Base-by-base conservation (phyloP, 2,888 invertebrate genomes). In the Drosophila sordidula region DNA sequence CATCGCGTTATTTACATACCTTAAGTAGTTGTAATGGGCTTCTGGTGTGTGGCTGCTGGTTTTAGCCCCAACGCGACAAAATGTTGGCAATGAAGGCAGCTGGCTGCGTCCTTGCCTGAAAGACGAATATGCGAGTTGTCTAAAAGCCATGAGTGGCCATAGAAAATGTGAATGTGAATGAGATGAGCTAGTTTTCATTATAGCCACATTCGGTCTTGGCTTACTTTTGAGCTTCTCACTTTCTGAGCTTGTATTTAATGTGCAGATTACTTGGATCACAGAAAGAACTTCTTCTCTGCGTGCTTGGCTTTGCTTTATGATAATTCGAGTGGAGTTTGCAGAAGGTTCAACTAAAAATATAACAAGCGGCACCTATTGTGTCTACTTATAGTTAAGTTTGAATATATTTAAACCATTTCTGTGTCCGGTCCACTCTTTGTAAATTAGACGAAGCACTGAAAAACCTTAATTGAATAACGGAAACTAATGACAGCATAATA, bases 1-100 rank as follows among this genome's bases (percentile, higher is more conserved):
- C 79, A 69, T 49, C 68, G 76, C 70, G 71, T 81, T 89, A 86
- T 86, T 86, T 89, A 87, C 85, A 88, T 88, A 81, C 84, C 87
- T 75, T 85, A 89, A 88, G 85, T 85, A 85, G 85, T 85, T 86
- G 89, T 87, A 86, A 86, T 86, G 85, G 85, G 73, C 78, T 83
- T 65, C 65, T 57, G 57, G 34, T 54, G 61, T 42, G 45, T 38
- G 47, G 52, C 36, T 57, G 61, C 39, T 57, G 29, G 63, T 55
- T 62, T 56, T 45, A 46, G 51, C 42, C 46, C 47, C 41, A 63
- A 41, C 46, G 70, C 80, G 83, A 86, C 89, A 85, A 86, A 86
- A 78, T 85, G 89, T 83, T 80, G 67, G 80, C 75, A 78, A 75
- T 83, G 87, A 80, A 75, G 80, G 69, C 47, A 65, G 57, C 63